Percentiles rank a stretch among this genome's conserved stretches.
Evolutionary conservation across 2,888 invertebrate species (phyloP).

Genomic region (Drosophila gaucha): DNA sequence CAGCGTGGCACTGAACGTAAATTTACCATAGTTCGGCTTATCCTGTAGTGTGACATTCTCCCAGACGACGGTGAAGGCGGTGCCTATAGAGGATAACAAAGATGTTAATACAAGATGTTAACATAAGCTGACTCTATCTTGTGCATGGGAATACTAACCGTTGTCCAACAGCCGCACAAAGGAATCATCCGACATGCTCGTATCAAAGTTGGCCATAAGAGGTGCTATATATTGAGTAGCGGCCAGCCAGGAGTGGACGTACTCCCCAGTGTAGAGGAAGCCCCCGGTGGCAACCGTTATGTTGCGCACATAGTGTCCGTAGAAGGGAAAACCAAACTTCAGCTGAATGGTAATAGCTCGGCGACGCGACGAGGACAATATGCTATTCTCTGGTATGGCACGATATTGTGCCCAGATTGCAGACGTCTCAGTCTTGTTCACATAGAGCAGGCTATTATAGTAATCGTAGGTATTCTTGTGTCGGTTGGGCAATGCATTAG

Average conservation of each 20-base stretch:
- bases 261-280: constrained; percentile 97
- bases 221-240: constrained; percentile 99
- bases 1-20: constrained; percentile 96
- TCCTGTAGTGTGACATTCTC: constrained; percentile 95
- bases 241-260: constrained; percentile 98
- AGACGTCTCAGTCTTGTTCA: constrained; percentile 87
- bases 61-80: constrained; percentile 97
- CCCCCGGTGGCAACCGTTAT: constrained; percentile 99
- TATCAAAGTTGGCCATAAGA: constrained; percentile 99
- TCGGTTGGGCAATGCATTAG: constrained; percentile 51
- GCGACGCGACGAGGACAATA: constrained; percentile 93
- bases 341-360: constrained; percentile 93
- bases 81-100: constrained; percentile 86
- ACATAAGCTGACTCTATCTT: not conserved
- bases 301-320: constrained; percentile 94
- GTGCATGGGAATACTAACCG: constrained; percentile 86
- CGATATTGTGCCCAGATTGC: constrained; percentile 89
- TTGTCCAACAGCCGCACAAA: constrained; percentile 93
- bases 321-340: constrained; percentile 96
- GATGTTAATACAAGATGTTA: not conserved
- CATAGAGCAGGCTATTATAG: constrained; percentile 91
- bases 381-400: constrained; percentile 87
- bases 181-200: constrained; percentile 91
- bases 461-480: constrained; percentile 90
- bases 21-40: constrained; percentile 89